Evolutionary conservation across 2,113 vertebrate species (phyloP).

Genomic region (Symphodus melops): DNA sequence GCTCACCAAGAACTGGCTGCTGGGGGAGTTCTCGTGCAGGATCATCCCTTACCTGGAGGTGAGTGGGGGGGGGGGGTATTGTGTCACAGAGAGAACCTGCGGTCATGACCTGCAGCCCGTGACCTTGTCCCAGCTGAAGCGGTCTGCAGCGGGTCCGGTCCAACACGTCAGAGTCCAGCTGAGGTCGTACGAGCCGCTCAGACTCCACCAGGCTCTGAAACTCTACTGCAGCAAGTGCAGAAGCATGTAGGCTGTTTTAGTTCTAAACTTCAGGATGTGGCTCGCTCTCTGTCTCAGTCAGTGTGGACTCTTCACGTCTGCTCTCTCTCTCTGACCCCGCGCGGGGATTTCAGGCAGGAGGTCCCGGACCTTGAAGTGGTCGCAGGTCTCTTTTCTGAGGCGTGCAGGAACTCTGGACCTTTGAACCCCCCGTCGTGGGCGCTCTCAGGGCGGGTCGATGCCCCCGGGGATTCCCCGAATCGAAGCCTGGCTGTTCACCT

Average conservation of each 20-base stretch:
- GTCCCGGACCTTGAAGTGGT: slow-evolving; percentile 83
- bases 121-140: slow-evolving; percentile 83
- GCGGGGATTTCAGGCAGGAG: slow-evolving; percentile 84
- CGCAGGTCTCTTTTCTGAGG: slow-evolving; percentile 77
- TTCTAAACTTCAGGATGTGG: too few species aligned
- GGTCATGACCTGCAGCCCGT: slow-evolving; percentile 79
- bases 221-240: slow-evolving; percentile 91
- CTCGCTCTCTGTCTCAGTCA: neutral
- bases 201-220: slow-evolving; percentile 89
- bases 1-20: slow-evolving; percentile 94
- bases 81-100: slow-evolving; percentile 85
- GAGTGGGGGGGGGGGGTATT: too few species aligned
- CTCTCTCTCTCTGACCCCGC: too few species aligned
- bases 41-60: slow-evolving; percentile 98
- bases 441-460: slow-evolving; percentile 77
- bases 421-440: slow-evolving; percentile 74
- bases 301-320: too few species aligned
- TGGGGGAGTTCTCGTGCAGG: slow-evolving; percentile 96
- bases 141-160: slow-evolving; percentile 72
- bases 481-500: slow-evolving; percentile 83
- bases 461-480: slow-evolving; percentile 5
- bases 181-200: slow-evolving; percentile 86
- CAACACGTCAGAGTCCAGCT: slow-evolving; percentile 89
- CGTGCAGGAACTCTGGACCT: slow-evolving; percentile 48
- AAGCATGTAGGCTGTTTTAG: slow-evolving; percentile 89